phyloP scores from a whole-genome alignment of 2,888 invertebrate genomes.

The Stenchaetothrips biformis region DNA sequence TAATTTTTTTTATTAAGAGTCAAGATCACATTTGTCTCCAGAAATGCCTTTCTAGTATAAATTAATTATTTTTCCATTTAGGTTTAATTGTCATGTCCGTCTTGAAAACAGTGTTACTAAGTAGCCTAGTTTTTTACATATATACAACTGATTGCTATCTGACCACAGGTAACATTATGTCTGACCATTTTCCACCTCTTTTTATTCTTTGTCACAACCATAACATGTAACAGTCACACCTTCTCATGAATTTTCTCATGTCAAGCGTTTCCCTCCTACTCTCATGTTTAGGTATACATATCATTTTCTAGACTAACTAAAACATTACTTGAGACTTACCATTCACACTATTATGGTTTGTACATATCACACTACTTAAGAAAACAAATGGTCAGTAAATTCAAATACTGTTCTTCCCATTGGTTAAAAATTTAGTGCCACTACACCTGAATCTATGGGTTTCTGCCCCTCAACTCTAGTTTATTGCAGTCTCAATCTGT shows the following conservation, averaged over 20 bases:
- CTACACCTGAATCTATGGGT: not conserved
- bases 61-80: not conserved
- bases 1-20: not conserved
- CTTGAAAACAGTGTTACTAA: not conserved
- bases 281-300: too few species aligned
- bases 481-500: too few species aligned
- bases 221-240: too few species aligned
- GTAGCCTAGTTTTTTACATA: not conserved
- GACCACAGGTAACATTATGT: not conserved
- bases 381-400: not conserved
- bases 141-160: not conserved
- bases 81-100: not conserved
- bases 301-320: too few species aligned
- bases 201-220: too few species aligned
- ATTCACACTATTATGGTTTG: not conserved
- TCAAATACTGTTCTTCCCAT: too few species aligned
- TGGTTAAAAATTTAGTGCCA: not conserved
- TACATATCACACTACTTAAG: not conserved
- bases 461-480: too few species aligned
- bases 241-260: too few species aligned
- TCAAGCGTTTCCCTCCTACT: too few species aligned
- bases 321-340: too few species aligned
- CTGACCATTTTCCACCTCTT: too few species aligned
- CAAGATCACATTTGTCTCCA: not conserved
- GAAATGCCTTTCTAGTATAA: not conserved